Percentiles rank a stretch among this genome's conserved stretches.
Evolutionary conservation across 2,113 vertebrate species (phyloP).

Genomic region (Trochalopteron elliotii): DNA sequence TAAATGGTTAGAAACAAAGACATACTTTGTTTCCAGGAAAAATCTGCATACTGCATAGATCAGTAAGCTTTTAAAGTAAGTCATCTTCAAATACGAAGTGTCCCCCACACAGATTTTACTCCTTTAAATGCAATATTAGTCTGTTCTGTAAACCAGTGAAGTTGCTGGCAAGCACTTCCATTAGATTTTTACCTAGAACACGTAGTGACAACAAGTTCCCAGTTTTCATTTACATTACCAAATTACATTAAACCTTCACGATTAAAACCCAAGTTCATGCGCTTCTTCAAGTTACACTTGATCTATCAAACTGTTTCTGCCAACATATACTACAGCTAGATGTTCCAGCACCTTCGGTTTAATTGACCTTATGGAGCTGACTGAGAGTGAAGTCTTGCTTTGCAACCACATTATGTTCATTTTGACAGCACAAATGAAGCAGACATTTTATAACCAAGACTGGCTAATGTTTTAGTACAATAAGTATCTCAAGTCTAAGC

Average conservation of each 20-base stretch:
- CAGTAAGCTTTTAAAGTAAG: neutral
- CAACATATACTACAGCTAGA: neutral
- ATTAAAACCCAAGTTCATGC: neutral
- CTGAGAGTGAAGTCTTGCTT: neutral
- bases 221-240: neutral
- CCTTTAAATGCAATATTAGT: neutral
- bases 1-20: neutral
- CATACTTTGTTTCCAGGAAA: neutral
- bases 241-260: neutral
- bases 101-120: neutral
- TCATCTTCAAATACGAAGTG: neutral
- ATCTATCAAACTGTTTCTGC: neutral
- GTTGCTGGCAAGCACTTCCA: neutral
- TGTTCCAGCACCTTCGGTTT: neutral
- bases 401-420: neutral
- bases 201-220: neutral
- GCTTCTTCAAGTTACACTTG: neutral
- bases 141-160: neutral
- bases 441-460: neutral
- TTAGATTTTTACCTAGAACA: constrained; percentile 10
- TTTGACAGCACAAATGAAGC: neutral
- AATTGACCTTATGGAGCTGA: no score
- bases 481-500: neutral
- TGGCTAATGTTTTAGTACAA: neutral
- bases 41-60: neutral